Base-by-base conservation (phyloP, 30 jellyfish, hydroid and myxozoan species). In the Nemopilema nomurai region DNA sequence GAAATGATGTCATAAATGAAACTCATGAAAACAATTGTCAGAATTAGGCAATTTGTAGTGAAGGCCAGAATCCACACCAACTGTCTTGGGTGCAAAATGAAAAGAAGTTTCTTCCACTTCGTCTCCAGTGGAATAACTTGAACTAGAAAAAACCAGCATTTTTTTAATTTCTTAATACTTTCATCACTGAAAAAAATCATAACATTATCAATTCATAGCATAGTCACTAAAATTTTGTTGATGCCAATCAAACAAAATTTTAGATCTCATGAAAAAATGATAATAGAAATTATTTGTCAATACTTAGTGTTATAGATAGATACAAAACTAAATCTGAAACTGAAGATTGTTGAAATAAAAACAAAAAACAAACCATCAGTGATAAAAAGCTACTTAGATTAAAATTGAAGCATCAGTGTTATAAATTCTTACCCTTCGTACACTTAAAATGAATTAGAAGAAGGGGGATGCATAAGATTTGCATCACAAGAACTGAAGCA, bases 71-170 rank as follows among this genome's bases (percentile, higher is more conserved):
- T 66, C 90, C 90, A 80, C 17, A 63, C 16, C 41, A 80, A 80
- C 28, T 67, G 90, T 24, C 66, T 66, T 21, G 90, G 90, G 62
- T 80, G 81, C 68, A 80, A 67, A 41, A 80, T 18, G 62, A 26
- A 69, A n/a, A 67, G 28, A 23, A 80, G 28, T 25, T 65, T 32
- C 53, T 80, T 41, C 90, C 81, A 80, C 26, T 31, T 69, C 9
- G 67, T 49, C 8, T 80, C 52, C 53, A 26, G 57, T 6, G 78
- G 90, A 18, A 67, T 25, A 21, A 72, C 64, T 7, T 68, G 65
- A 50, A 80, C 90, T 80, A 51, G 19, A 79, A 62, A 1, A 13
- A 49, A 75, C 31, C 17, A 29, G 6, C 57, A 64, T 3, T 3
- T 8, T 64, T 64, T 6, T 20, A 25, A 20, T 21, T 25, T 3